Evolutionary conservation across 2,113 vertebrate species (phyloP).

Genomic region (Acrocephalus kingi): DNA sequence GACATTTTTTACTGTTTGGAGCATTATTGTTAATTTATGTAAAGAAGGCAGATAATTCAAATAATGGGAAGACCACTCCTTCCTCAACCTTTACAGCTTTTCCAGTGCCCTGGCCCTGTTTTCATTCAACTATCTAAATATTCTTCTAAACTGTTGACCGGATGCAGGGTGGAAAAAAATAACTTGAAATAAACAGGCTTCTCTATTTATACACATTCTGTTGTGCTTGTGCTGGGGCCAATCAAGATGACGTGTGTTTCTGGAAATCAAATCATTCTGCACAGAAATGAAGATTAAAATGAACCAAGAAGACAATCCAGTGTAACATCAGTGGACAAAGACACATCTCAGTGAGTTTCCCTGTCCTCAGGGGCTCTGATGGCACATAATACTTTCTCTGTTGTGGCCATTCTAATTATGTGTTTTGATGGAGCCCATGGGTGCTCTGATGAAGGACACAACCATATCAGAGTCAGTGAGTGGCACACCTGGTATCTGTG

Average conservation of each 20-base stretch:
- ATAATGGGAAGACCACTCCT: neutral
- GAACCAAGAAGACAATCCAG: neutral
- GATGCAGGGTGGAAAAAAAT: neutral
- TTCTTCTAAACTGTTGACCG: neutral
- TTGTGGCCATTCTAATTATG: neutral
- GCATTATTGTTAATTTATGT: neutral
- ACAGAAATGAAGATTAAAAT: neutral
- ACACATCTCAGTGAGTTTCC: neutral
- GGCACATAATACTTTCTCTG: neutral
- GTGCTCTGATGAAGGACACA: constrained; percentile 26
- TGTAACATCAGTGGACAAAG: neutral
- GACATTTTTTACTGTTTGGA: neutral
- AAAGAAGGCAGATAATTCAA: neutral
- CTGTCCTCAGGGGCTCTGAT: neutral
- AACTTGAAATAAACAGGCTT: constrained; percentile 1
- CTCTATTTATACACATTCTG: constrained; percentile 2
- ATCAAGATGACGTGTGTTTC: neutral
- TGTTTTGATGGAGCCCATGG: neutral
- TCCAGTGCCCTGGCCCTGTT: neutral
- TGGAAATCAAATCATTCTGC: neutral
- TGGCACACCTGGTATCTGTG: neutral
- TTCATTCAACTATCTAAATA: neutral
- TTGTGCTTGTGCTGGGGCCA: neutral
- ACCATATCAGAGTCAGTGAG: neutral
- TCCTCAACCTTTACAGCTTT: neutral